phyloP scores from a whole-genome alignment of 2,797 vertebrate species.

The Acipenser oxyrinchus region DNA sequence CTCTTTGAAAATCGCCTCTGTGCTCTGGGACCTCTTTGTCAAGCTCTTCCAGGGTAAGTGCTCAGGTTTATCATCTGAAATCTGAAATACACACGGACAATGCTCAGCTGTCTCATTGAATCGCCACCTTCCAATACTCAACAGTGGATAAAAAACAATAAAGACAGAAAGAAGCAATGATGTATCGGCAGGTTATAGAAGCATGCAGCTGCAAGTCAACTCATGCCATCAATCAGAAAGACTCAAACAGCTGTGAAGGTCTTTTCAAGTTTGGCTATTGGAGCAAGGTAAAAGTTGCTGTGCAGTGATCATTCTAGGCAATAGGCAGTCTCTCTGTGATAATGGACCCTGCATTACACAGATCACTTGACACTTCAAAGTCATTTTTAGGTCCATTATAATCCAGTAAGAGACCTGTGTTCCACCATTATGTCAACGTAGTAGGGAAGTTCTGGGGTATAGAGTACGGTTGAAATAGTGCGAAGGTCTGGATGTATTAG shows the following conservation, averaged over 20 bases:
- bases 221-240: neutral
- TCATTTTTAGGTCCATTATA: neutral
- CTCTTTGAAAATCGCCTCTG: constrained; percentile 2
- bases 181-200: neutral
- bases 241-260: too few species aligned
- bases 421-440: too few species aligned
- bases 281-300: too few species aligned
- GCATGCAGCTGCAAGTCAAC: neutral
- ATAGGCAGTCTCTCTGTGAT: too few species aligned
- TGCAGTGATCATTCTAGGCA: too few species aligned
- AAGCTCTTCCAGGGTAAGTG: constrained; percentile 23
- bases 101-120: too few species aligned
- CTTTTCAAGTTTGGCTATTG: too few species aligned
- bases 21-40: constrained; percentile 10
- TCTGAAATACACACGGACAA: constrained; percentile 16
- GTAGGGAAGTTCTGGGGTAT: neutral
- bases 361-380: too few species aligned
- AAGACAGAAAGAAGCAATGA: neutral
- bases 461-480: neutral
- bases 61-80: constrained; percentile 26
- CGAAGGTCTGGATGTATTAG: neutral
- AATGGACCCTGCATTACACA: too few species aligned
- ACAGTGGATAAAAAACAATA: neutral
- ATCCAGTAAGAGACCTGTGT: neutral
- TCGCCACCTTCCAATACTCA: neutral